Evolutionary conservation across 2,888 invertebrate species (phyloP), one percentile per base, ranked within the genome.

Genomic region (Xanthia togata): DNA sequence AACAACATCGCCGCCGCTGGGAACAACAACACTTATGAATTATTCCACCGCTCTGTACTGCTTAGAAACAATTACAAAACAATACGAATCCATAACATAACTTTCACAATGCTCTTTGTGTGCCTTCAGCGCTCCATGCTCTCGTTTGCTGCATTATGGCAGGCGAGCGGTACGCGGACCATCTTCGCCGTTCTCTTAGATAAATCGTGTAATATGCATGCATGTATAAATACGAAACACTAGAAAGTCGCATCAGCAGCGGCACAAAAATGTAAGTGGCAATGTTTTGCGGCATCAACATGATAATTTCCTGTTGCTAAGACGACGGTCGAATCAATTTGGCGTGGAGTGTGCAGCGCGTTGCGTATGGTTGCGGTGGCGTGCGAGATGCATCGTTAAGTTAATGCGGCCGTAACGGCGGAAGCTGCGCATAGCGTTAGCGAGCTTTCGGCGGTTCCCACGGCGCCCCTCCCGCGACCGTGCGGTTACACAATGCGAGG

Each of bases 371-470:
- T 88, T 86, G 89, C 88, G 89, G 91, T 92, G 91, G 92, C 92
- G 93, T 92, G 94, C 91, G 91, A 93, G 95, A 92, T 93, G 95
- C 93, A 93, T 95, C 95, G 94, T 95, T 95, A 94, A 93, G 91
- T 92, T 93, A 93, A 94, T 93, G 93, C 93, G 94, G 91, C 91
- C 93, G 91, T 91, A 91, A 92, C 94, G 94, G 94, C 96, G 96
- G 96, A 96, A 96, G 96, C 96, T 93, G 93, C 90, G 92, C 93
- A 93, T 92, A 91, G 93, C 91, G 89, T 82, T 88, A 85, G 89
- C 94, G 93, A 96, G 96, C 96, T 96, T 96, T 96, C 96, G 96
- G 96, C 90, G 95, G 95, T 96, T 96, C 96, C 96, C 96, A 96
- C 96, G 96, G 92, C 90, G 85, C 89, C 93, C 91, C 93, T 93